phyloP scores from a whole-genome alignment of 2,113 vertebrate species.

The Excalfactoria chinensis region DNA sequence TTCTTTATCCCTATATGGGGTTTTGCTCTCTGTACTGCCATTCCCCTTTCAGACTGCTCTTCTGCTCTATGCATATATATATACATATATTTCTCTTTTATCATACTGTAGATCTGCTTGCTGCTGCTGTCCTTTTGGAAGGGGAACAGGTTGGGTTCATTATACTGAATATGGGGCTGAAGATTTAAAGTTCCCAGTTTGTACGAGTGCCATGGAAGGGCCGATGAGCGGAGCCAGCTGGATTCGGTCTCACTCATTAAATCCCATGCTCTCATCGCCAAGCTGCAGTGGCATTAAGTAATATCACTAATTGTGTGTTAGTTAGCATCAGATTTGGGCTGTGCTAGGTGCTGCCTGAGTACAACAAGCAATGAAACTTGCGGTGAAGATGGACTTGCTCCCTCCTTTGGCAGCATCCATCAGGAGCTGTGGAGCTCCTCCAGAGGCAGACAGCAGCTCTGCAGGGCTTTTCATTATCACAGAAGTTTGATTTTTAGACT shows the following conservation, averaged over 20 bases:
- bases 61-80: neutral
- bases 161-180: neutral
- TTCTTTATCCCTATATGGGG: neutral
- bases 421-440: neutral
- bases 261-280: neutral
- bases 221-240: neutral
- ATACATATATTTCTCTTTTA: neutral
- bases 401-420: neutral
- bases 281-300: neutral
- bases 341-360: neutral
- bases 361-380: accelerated
- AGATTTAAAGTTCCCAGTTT: neutral
- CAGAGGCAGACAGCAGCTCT: neutral
- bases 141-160: neutral
- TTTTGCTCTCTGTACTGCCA: no score
- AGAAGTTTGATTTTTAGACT: neutral
- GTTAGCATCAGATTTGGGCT: neutral
- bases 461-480: neutral
- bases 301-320: neutral
- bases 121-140: neutral
- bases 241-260: neutral
- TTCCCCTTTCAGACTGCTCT: neutral
- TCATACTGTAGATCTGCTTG: neutral
- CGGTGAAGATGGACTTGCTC: neutral
- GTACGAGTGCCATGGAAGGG: neutral